A percentile compares a stretch with the other conserved stretches of the same genome.
Conservation (phyloP, 2,113 vertebrate genomes). For the Ovibos moschatus region DNA sequence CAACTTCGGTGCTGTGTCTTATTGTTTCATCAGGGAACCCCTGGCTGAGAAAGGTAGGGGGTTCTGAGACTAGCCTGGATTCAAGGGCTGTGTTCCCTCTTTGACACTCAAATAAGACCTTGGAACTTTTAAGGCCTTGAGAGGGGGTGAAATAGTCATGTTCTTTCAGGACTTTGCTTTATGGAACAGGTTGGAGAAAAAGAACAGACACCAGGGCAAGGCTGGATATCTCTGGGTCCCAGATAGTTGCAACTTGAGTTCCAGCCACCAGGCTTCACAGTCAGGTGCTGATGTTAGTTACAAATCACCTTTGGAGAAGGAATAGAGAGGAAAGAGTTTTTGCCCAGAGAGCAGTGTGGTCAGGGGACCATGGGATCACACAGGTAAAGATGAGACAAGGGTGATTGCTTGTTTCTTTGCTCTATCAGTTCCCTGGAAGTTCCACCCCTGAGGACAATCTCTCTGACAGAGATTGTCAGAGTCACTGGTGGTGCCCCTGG, state of each 20-base stretch:
- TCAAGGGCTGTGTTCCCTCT: neutral
- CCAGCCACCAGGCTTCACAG: neutral
- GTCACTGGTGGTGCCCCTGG: neutral
- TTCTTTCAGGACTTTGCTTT: neutral
- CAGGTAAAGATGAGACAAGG: neutral
- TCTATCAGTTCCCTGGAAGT: fast-evolving
- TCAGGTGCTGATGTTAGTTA: neutral
- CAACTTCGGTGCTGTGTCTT: too few species aligned
- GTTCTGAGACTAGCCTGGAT: neutral
- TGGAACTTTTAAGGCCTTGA: neutral
- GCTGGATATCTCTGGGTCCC: neutral
- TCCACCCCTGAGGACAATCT: neutral
- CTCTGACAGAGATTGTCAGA: neutral
- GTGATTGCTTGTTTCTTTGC: neutral
- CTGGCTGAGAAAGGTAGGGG: too few species aligned
- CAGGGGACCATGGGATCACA: neutral
- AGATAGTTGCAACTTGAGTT: neutral
- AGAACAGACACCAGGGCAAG: neutral
- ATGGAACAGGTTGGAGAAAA: neutral
- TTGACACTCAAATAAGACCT: neutral
- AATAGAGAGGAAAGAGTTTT: neutral
- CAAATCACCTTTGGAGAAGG: neutral
- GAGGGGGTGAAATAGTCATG: neutral
- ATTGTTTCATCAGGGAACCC: neutral
- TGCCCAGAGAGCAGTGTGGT: neutral